Base-by-base conservation (phyloP, 2,888 invertebrate species). In the Strigamia maritima region DNA sequence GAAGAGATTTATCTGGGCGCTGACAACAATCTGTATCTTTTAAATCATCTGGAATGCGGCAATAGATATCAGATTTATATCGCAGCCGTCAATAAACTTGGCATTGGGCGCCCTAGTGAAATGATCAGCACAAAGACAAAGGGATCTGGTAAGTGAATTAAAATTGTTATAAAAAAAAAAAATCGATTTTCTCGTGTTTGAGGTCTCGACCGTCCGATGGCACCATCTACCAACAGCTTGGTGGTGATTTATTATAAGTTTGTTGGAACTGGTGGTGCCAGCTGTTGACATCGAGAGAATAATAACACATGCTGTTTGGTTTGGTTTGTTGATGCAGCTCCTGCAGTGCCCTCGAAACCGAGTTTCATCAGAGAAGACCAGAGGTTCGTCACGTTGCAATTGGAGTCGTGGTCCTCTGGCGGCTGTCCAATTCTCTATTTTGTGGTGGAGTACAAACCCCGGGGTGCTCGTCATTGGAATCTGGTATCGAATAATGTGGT, bases 401-500 rank as follows among this genome's bases (percentile, higher is more conserved):
- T 98, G 83, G 93, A 92, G 84, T 93, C 95, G 81, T 98, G 97
- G 97, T 92, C 93, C 80, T 95, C 95, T 86, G 95, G 96, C 79
- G 97, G 97, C 81, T 98, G 97, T 85, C 94, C 95, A 19, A 96
- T 98, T 93, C 90, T 93, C 81, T 95, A 95, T 86, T 97, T 96
- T 86, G 95, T 97, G 81, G 94, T 97, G 77, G 95, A 96, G 87
- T 94, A 96, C 85, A 81, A 81, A 38, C 80, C 79, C 3, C 24
- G 38, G 16, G 35, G 70, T 14, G 44, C 76, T 16, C 28, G n/a
- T 14, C 54, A 75, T 1, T 81, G 81, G 81, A 65, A 65, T 54
- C 70, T 81, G 8, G 81, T 81, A 12, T 81, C 81, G 19, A 81
- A 81, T 22, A 81, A 81, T 74, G 80, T 81, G 28, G 31, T 60